Percentiles rank a stretch among this genome's conserved stretches.
phyloP scores from a whole-genome alignment of 2,888 invertebrate species.

The Silvanus unidentatus region DNA sequence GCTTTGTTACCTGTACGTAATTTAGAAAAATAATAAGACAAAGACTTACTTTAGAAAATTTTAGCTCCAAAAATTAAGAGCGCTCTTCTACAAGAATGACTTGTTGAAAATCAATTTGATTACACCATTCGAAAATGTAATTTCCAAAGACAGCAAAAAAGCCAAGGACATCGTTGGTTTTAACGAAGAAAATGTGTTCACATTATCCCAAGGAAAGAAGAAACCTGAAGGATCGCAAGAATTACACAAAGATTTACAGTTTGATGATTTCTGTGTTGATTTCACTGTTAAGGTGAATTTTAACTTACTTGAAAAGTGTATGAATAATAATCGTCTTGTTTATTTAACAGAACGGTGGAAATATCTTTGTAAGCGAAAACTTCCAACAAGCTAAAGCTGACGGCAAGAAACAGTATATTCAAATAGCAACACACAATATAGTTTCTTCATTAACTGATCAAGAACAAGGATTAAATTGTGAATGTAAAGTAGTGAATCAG shows the following conservation, averaged over 20 bases:
- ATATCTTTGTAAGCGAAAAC: slow-evolving; percentile 59
- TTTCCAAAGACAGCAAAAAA: slow-evolving; percentile 52
- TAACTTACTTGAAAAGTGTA: not conserved
- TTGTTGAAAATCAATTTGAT: slow-evolving; percentile 59
- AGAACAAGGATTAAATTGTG: slow-evolving; percentile 47
- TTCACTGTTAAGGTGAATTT: slow-evolving; percentile 57
- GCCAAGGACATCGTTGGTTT: slow-evolving; percentile 56
- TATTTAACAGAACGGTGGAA: slow-evolving; percentile 56
- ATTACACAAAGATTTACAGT: slow-evolving; percentile 52
- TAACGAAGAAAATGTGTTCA: slow-evolving; percentile 56
- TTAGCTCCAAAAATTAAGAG: slow-evolving; percentile 34
- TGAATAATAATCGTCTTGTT: not conserved
- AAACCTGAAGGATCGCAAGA: slow-evolving; percentile 53
- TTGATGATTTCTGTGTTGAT: slow-evolving; percentile 61
- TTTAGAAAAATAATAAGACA: slow-evolving; percentile 1
- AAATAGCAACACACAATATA: slow-evolving; percentile 50
- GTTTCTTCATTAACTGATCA: slow-evolving; percentile 43
- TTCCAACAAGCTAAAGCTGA: slow-evolving; percentile 51
- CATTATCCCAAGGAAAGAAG: slow-evolving; percentile 59
- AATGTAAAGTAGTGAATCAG: slow-evolving; percentile 32
- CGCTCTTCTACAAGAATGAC: slow-evolving; percentile 48
- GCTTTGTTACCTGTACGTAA: slow-evolving; percentile 52
- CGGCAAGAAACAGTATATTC: slow-evolving; percentile 57
- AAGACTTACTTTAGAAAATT: slow-evolving; percentile 12
- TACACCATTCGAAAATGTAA: slow-evolving; percentile 52